A percentile compares a stretch with the other conserved stretches of the same genome.
Conservation (phyloP, 1,140 invertebrate genomes). For the Saccostrea cuccullata region DNA sequence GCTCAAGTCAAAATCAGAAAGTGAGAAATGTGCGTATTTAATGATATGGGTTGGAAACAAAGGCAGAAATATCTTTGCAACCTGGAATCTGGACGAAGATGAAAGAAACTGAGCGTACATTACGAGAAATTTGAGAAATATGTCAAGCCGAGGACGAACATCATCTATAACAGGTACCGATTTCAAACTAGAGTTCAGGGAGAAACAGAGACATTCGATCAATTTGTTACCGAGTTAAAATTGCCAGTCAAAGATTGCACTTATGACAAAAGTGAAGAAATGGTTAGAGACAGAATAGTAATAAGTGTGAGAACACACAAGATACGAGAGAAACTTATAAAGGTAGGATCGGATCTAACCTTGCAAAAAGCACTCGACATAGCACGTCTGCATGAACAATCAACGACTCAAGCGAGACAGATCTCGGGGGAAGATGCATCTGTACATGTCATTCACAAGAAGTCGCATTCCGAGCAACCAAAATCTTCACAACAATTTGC, state of each 20-base stretch:
- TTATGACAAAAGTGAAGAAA: constrained; percentile 47
- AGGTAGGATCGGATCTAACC: constrained; percentile 22
- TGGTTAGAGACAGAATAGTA: constrained; percentile 57
- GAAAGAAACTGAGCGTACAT: too few species aligned
- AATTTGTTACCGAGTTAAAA: constrained; percentile 36
- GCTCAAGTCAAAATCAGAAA: too few species aligned
- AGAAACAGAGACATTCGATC: constrained; percentile 51
- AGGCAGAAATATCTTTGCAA: too few species aligned
- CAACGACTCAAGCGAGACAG: constrained; percentile 2
- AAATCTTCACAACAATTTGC: neutral
- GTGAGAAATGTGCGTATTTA: too few species aligned
- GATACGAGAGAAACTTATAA: constrained; percentile 14
- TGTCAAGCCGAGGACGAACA: constrained; percentile 47
- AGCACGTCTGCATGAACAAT: neutral
- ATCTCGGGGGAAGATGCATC: neutral
- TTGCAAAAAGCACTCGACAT: neutral
- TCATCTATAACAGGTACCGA: constrained; percentile 39
- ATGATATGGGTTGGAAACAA: too few species aligned
- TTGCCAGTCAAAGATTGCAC: constrained; percentile 50
- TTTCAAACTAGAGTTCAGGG: constrained; percentile 32
- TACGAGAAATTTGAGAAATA: constrained; percentile 30
- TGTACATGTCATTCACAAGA: constrained; percentile 19
- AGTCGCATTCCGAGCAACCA: neutral
- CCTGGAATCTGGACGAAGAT: too few species aligned
- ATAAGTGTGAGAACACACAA: constrained; percentile 41